Base-by-base conservation (phyloP, 2,113 vertebrate species). In the Pelusios castaneus region DNA sequence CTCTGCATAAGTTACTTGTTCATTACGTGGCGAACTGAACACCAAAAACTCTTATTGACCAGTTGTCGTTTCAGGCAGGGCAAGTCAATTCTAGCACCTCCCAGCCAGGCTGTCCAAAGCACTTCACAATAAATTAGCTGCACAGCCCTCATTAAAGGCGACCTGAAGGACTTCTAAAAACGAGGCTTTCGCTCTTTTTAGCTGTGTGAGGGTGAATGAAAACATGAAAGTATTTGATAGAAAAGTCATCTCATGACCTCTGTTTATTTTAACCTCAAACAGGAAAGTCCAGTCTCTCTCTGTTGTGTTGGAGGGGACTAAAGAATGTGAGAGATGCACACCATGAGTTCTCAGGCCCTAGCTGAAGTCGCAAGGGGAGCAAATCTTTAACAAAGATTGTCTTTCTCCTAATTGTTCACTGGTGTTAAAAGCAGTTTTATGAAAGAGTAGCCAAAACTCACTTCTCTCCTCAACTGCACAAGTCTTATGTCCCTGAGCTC, bases 271-370 rank as follows among this genome's bases (percentile, higher is more conserved):
- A 73, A 89, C 38, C 84, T 70, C 49, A 82, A 88, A 55, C 1
- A 0, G 10, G 3, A 86, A 85, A 67, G 85, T 81, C 29, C 75
- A 38, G 86, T 49, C 77, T 93, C 82, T 84, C 82, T 93, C 84
- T 25, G 73, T 1, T 91, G 77, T 73, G 43, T 85, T 93, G 70
- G 86, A 95, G 73, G 82, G 87, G n/a, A 70, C 8, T 70, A 94
- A 79, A 29, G 9, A 8, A 47, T 41, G 93, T 58, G 43, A 93
- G 89, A 76, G 91, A 67, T 84, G 82, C 34, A 77, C 90, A 73
- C 67, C 87, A 84, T 17, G 47, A 89, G 10, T 51, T 49, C 77
- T 95, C 94, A 94, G 95, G 91, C 95, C 95, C 97, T 96, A 97
- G 93, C 96, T 75, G 34, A 91, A 38, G 79, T 90, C 85, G 84